Conservation (phyloP, 2,797 vertebrate species). For the Schizopygopsis malacanthus region DNA sequence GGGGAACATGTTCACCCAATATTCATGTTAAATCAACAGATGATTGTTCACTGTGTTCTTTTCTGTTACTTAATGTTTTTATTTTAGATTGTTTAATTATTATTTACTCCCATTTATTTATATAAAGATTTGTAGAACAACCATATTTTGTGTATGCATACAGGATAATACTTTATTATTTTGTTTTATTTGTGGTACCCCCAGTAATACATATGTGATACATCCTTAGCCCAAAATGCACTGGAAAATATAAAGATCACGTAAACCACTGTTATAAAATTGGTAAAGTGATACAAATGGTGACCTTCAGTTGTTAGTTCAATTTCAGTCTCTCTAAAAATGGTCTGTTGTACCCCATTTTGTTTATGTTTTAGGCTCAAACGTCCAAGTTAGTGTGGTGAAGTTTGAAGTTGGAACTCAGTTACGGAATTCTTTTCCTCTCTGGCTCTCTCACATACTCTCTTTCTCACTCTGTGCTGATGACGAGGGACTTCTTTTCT, state of each 20-base stretch:
- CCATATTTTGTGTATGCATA: background rate
- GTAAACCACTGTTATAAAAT: background rate
- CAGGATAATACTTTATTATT: background rate
- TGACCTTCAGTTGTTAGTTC: background rate
- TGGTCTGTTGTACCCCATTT: background rate
- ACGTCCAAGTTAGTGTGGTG: background rate
- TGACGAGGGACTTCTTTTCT: slow-evolving; percentile 81
- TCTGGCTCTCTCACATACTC: slow-evolving; percentile 32
- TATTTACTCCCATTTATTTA: background rate
- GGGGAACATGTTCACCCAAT: background rate
- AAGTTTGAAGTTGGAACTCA: background rate
- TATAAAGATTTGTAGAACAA: background rate
- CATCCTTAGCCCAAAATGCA: background rate
- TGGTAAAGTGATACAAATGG: background rate
- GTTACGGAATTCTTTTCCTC: background rate
- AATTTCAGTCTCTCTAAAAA: background rate
- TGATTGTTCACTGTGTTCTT: background rate
- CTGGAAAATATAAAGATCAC: background rate
- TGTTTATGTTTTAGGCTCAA: background rate
- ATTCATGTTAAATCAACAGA: background rate
- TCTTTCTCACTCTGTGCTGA: slow-evolving; percentile 70
- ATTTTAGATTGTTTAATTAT: background rate
- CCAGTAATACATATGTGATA: background rate
- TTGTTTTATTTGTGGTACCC: background rate
- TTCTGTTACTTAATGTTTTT: background rate